These are phyloP conservation scores for Brachypodius melanocephalos DNA, from an alignment of 2,113 vertebrate genomes.

Conservation along the genomic window DNA sequence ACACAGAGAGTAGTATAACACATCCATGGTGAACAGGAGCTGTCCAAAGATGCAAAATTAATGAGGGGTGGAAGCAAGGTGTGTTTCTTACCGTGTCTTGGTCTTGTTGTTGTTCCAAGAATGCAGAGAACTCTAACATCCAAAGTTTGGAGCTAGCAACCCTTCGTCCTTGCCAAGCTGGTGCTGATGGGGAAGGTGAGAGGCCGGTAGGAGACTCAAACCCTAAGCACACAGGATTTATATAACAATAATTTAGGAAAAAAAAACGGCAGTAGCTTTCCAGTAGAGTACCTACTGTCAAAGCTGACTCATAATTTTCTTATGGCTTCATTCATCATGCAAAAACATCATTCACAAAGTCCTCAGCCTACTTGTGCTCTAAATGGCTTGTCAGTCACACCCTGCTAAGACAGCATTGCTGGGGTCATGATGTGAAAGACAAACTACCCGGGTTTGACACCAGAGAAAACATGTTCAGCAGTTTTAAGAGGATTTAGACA, in stretches of 20 bases:
- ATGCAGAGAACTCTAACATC: slow-evolving; percentile 95
- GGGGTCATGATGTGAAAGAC: neutral
- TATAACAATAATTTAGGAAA: neutral
- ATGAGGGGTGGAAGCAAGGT: neutral
- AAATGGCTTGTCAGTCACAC: neutral
- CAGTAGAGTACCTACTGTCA: neutral
- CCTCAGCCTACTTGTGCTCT: neutral
- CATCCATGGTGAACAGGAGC: neutral
- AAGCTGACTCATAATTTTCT: neutral
- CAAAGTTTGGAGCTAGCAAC: slow-evolving; percentile 91
- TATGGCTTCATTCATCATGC: neutral
- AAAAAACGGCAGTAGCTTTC: neutral
- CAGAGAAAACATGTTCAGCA: neutral
- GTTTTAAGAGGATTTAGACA: neutral
- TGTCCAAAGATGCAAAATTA: neutral
- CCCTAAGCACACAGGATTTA: slow-evolving; percentile 67
- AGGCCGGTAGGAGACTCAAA: slow-evolving; percentile 85
- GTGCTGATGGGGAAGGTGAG: slow-evolving; percentile 78
- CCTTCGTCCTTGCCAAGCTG: slow-evolving; percentile 90
- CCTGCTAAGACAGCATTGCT: neutral
- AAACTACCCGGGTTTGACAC: neutral
- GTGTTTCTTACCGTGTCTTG: slow-evolving; percentile 84
- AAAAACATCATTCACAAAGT: neutral
- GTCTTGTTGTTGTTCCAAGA: slow-evolving; percentile 91
- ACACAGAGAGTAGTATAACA: neutral